These are phyloP conservation scores for Gibbula magus DNA, from an alignment of 2,888 invertebrate species.

Conservation along the genomic window DNA sequence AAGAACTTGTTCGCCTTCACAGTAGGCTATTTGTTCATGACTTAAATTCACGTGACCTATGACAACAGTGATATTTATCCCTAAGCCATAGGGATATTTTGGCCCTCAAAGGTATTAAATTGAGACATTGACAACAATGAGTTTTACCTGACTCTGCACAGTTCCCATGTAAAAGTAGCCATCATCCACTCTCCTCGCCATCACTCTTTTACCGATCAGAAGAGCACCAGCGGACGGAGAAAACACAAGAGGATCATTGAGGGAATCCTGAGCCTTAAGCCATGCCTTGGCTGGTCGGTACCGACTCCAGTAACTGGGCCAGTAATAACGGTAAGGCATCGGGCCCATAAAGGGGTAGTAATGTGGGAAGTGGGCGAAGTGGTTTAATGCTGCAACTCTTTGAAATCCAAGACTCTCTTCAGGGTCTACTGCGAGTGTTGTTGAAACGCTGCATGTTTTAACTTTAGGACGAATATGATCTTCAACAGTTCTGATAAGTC, in stretches of 20 bases:
- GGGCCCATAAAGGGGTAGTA: slow-evolving; percentile 41
- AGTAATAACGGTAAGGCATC: slow-evolving; percentile 54
- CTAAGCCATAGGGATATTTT: too few relatives aligned
- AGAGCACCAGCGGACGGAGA: slow-evolving; percentile 72
- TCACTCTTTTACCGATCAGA: slow-evolving; percentile 68
- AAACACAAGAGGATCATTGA: slow-evolving; percentile 51
- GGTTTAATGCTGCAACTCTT: slow-evolving; percentile 38
- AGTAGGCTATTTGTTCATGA: too few relatives aligned
- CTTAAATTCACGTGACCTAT: too few relatives aligned
- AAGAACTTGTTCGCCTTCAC: too few relatives aligned
- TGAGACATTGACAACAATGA: neutral
- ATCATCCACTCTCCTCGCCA: slow-evolving; percentile 71
- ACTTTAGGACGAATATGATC: slow-evolving; percentile 59
- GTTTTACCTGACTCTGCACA: slow-evolving; percentile 72
- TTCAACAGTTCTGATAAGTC: slow-evolving; percentile 65
- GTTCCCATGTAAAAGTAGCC: slow-evolving; percentile 73
- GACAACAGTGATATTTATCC: too few relatives aligned
- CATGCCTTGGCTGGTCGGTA: slow-evolving; percentile 66
- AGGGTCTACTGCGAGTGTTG: slow-evolving; percentile 63
- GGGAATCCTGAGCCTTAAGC: slow-evolving; percentile 62
- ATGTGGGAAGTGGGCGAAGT: slow-evolving; percentile 30
- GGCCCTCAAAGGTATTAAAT: too few relatives aligned
- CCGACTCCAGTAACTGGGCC: slow-evolving; percentile 63
- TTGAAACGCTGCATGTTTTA: slow-evolving; percentile 63
- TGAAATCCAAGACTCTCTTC: slow-evolving; percentile 51